Evolutionary conservation across 2,113 vertebrate species (phyloP), one percentile per base, ranked within the genome.

Genomic region (Salminus brasiliensis): DNA sequence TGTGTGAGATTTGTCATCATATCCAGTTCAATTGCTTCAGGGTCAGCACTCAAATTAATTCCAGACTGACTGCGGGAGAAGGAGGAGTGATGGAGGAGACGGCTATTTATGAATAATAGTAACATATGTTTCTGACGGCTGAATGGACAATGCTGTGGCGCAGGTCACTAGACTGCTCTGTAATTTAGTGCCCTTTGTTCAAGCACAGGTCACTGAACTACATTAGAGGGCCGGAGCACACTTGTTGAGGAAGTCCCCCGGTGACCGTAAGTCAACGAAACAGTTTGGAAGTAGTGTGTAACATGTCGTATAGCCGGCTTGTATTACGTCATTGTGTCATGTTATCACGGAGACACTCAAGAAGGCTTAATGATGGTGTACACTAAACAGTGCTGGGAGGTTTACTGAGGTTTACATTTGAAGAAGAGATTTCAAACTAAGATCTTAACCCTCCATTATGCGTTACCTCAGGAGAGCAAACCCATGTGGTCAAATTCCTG

Each of bases 1-100:
- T 63, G 78, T 79, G 77, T 88, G 88, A 89, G 79, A 91, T 92
- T 85, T 88, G 89, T 91, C 90, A 92, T 91, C 85, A 87, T 89
- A 69, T 86, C 87, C 74, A 47, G 81, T 83, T 89, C 83, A 91
- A 88, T 89, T 86, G 43, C 90, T 88, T 89, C 88, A 91, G 91
- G 91, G 89, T 89, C 89, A 85, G 86, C 79, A 25, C 29, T 47
- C 81, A 84, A 86, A 91, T 93, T 89, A 87, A 91, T 93, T 90
- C 87, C 74, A 65, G 16, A 83, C 18, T 81, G 85, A 87, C 86
- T 81, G 74, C 84, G 82, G 83, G 81, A 82, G 76, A 85, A 67
- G 39, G 76, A 73, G 86, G 85, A 84, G 76, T 78, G 87, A 84
- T 83, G 72, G 73, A 65, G 68, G 82, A 69, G 76, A 76, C 77